Evolutionary conservation across 2,113 vertebrate genomes (phyloP), one percentile per base, ranked within the genome.

Genomic region (Brachyhypopomus gauderio): DNA sequence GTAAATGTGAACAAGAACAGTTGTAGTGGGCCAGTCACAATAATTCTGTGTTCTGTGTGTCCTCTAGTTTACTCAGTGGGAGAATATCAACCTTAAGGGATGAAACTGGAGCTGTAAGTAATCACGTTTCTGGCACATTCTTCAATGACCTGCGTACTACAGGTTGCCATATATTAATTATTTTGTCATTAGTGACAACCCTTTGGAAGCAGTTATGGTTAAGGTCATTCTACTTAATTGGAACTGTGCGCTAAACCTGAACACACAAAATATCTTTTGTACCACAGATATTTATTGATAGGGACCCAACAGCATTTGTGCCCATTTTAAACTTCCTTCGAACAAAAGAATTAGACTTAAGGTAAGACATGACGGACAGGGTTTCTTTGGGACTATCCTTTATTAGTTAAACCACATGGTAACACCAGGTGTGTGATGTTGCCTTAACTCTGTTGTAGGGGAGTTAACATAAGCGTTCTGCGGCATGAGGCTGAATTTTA

Each of bases 101-200:
- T 93, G 98, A 98, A 95, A 98, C 98, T 93, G 98, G 97, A 96
- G 97, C 98, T 88, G 98, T 99, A 87, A 98, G 98, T 98, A 93
- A 20, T 75, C 36, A 34, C 23, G 22, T 14, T 27, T 5, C 23
- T 17, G 72, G 19, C 72, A 16, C 45, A 5, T 73, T 62, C 36
- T 34, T 55, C 38, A 45, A 45, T 45, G 71, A 58, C 34, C 8
- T 71, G 19, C 38, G 34, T 7, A 63, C 1, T 63, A 63, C 1
- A 34, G 4, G 12, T 63, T 27, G 25, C 0, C 1, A 22, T 30
- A 17, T 64, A 23, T 30, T 9, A 1, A n/a, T 60, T 60, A 22
- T 25, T 52, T 52, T 52, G 45, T 52, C 45, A 63, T 63, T 25
- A 14, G 8, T 9, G 4, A 12, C 22, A 25, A 1, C 19, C 7